Evolutionary conservation across 2,113 vertebrate species (phyloP), one percentile per base, ranked within the genome.

Genomic region (Anoplopoma fimbria): DNA sequence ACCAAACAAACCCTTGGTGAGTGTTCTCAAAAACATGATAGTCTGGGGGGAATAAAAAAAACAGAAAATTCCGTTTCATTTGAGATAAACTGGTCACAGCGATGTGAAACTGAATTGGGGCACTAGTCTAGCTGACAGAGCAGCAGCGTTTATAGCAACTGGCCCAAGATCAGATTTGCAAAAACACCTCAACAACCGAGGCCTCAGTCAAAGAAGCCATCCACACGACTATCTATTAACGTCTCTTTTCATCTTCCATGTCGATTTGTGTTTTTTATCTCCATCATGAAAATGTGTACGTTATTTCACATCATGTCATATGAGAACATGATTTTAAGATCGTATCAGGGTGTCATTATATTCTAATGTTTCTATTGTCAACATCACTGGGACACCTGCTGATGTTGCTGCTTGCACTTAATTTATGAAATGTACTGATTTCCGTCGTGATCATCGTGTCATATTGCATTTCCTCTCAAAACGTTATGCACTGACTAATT

Each of bases 401-500:
- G 29, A 71, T 75, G 77, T 82, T 73, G 76, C 58, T 73, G 57
- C 27, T 89, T 85, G 84, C 77, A 91, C 89, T 91, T 88, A 63
- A 72, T 82, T 86, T 78, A 75, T 84, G 21, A 88, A 79, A 87
- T 36, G 9, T 75, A 63, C 65, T 34, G 15, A 62, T 74, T 77
- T 71, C 40, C 15, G n/a, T 70, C 9, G 5, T 36, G 33, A 77
- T 75, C 31, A 64, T 36, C 29, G 82, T 86, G 75, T 88, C 80
- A 83, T 83, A 77, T 55, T 31, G 27, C 29, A 29, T 82, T 68
- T 85, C 10, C 27, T 83, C 69, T 68, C 1, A 74, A 63, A 82
- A 58, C 15, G 8, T 81, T 87, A 90, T 90, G 91, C 91, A 93
- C 87, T 84, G 57, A 83, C 55, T 87, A 68, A 84, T 89, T 93